phyloP scores from a whole-genome alignment of 2,888 invertebrate species.

The Aleiodes testaceus region DNA sequence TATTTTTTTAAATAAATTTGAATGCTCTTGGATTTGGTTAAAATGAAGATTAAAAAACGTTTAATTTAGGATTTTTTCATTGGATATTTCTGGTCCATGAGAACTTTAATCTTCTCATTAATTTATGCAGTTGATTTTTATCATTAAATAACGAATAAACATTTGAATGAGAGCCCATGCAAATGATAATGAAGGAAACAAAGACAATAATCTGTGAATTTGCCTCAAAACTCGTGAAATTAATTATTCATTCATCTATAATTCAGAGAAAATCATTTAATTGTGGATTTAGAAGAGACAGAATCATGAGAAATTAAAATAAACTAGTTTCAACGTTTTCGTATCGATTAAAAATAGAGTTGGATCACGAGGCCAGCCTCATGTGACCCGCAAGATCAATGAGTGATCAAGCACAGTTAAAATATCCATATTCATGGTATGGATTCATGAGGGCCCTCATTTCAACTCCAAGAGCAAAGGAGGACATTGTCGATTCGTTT shows the following conservation, averaged over 20 bases:
- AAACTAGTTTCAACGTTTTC: not conserved
- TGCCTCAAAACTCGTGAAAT: too few relatives aligned
- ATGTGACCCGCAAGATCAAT: conserved; percentile 69
- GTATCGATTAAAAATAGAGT: conserved; percentile 6
- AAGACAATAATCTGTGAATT: too few relatives aligned
- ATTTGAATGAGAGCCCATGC: too few relatives aligned
- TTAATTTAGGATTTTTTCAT: too few relatives aligned
- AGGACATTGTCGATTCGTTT: not conserved
- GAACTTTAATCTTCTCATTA: too few relatives aligned
- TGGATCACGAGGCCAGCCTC: conserved; percentile 57
- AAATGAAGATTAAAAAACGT: conserved; percentile 12
- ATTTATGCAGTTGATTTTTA: too few relatives aligned
- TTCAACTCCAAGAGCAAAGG: not conserved
- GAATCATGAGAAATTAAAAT: not conserved
- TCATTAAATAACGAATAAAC: too few relatives aligned
- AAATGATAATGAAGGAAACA: too few relatives aligned
- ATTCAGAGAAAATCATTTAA: too few relatives aligned
- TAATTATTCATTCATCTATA: too few relatives aligned
- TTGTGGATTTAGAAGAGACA: too few relatives aligned
- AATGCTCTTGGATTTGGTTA: conserved; percentile 23
- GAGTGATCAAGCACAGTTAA: conserved; percentile 61
- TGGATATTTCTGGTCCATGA: too few relatives aligned
- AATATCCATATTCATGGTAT: conserved; percentile 44
- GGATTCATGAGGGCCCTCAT: conserved; percentile 38
- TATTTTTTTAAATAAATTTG: conserved; percentile 19